These are phyloP conservation scores for Lophochroa leadbeateri DNA, from an alignment of 2,113 vertebrate genomes.

Conservation along the genomic window DNA sequence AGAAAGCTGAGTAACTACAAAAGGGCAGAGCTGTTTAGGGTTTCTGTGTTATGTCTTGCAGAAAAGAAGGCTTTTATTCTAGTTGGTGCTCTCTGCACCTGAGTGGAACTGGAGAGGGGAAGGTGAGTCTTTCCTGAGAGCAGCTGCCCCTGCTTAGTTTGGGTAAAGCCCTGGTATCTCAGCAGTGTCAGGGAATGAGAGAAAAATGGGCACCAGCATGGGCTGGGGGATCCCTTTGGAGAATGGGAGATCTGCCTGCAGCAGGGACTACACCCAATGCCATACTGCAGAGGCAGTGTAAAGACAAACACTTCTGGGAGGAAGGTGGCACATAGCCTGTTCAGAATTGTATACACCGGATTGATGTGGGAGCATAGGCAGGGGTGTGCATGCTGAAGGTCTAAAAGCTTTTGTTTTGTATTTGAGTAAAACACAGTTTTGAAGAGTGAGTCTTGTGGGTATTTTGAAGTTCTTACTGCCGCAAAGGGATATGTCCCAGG, in stretches of 20 bases:
- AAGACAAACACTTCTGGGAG: neutral
- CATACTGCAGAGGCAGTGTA: neutral
- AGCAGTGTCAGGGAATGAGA: neutral
- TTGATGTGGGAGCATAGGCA: neutral
- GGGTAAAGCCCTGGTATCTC: neutral
- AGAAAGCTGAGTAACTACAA: neutral
- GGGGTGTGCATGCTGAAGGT: neutral
- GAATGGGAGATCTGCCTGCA: neutral
- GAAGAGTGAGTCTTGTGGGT: neutral
- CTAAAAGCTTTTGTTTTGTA: neutral
- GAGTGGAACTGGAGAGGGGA: neutral
- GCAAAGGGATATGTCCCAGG: neutral
- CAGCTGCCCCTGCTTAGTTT: neutral
- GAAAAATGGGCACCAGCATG: neutral
- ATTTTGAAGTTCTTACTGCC: neutral
- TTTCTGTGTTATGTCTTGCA: neutral
- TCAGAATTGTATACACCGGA: neutral
- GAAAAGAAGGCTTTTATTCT: neutral
- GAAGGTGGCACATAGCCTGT: rapidly evolving
- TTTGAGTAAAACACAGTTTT: neutral
- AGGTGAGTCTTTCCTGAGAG: neutral
- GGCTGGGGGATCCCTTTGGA: neutral
- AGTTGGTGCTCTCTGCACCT: neutral
- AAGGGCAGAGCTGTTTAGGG: neutral
- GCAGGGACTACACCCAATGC: neutral